Base-by-base conservation (phyloP, 1,140 invertebrate species). In the Eufriesea mexicana region DNA sequence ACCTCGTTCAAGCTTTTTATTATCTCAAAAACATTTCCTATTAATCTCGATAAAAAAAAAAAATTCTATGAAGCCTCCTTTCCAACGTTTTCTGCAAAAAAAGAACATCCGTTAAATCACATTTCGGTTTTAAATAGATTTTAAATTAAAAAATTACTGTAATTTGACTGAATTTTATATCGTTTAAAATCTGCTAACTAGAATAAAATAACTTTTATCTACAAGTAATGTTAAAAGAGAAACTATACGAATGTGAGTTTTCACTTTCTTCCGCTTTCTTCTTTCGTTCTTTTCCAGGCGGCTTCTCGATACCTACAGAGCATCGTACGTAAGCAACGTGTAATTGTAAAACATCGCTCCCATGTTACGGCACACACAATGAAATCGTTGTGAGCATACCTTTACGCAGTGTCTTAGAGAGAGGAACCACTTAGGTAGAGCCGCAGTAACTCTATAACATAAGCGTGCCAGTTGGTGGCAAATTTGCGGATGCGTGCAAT, bases 401-500 rank as follows among this genome's bases (percentile, higher is more conserved):
- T 88, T 87, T 61, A 88, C 64, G 62, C 25, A 70, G n/a, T 79
- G 85, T 84, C 87, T 88, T 84, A 76, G 80, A 79, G 83, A 83
- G 86, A 84, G 73, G 68, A 87, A 71, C 61, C 87, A 89, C 76
- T 84, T 89, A 86, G 79, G 83, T 91, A 90, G 87, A 91, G 89
- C 45, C 75, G 72, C 61, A 84, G 89, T 90, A 92, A 92, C 88
- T 92, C 90, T 89, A 89, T 92, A 89, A 92, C 91, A 91, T 91
- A 92, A 91, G 89, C 92, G 88, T 92, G 91, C 86, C 92, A 91
- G 91, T 92, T 92, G 92, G 89, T 90, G 89, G 92, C 86, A 93
- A 93, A 93, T 92, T 92, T 93, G 92, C 93, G 92, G 92, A 93
- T 93, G 92, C 91, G 83, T 92, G 90, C 92, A 94, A 93, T 94